Conservation (phyloP, 2,113 vertebrate species). For the Caloenas nicobarica region DNA sequence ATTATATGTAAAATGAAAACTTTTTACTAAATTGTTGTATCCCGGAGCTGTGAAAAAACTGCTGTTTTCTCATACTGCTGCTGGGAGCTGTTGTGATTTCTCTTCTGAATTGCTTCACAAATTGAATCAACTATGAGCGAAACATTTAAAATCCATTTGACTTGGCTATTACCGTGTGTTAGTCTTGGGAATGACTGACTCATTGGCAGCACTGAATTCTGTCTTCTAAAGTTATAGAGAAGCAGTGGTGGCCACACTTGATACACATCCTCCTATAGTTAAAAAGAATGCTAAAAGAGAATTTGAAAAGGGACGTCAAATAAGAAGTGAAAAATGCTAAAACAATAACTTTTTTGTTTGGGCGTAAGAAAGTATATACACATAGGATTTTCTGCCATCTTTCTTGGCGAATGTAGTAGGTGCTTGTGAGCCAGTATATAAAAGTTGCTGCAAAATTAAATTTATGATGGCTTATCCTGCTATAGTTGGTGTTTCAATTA, state of each 20-base stretch:
- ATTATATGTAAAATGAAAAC: background rate
- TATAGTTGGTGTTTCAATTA: background rate
- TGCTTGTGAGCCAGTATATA: background rate
- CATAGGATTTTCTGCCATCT: background rate
- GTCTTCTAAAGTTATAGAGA: background rate
- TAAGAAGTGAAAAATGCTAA: background rate
- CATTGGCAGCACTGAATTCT: background rate
- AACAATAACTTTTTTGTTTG: background rate
- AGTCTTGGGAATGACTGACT: background rate
- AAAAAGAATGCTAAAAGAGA: background rate
- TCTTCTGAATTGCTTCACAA: background rate
- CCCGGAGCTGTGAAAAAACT: background rate
- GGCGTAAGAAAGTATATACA: background rate
- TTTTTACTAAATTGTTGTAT: background rate
- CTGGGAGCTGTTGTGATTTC: background rate
- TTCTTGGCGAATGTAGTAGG: background rate
- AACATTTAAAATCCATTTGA: background rate
- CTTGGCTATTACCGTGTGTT: background rate
- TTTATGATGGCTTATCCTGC: background rate
- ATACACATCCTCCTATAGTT: background rate
- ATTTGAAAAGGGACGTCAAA: background rate
- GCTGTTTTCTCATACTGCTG: background rate
- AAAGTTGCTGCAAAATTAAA: background rate
- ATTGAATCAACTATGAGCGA: background rate
- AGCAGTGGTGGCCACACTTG: background rate